Conservation (phyloP, 2,113 vertebrate genomes). For the Erythrolamprus reginae region DNA sequence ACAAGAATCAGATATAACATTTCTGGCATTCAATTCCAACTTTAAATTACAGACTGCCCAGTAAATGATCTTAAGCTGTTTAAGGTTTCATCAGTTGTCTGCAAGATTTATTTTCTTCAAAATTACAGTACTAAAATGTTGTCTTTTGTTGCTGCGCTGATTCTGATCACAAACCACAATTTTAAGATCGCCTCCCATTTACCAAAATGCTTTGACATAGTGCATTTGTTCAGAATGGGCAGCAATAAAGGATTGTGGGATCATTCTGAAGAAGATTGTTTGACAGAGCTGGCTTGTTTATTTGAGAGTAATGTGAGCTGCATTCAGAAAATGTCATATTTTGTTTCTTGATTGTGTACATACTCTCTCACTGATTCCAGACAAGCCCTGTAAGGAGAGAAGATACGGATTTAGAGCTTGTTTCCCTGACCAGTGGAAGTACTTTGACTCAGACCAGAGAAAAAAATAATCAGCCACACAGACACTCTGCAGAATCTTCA, state of each 20-base stretch:
- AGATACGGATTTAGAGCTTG: slow-evolving; percentile 72
- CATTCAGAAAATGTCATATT: slow-evolving; percentile 78
- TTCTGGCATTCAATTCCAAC: slow-evolving; percentile 64
- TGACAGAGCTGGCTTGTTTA: slow-evolving; percentile 80
- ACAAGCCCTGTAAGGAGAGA: slow-evolving; percentile 78
- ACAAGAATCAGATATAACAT: slow-evolving; percentile 62
- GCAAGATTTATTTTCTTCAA: slow-evolving; percentile 74
- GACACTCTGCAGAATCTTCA: slow-evolving; percentile 68
- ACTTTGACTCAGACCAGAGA: slow-evolving; percentile 71
- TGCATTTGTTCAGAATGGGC: slow-evolving; percentile 75
- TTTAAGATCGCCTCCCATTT: slow-evolving; percentile 79
- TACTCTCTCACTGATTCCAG: slow-evolving; percentile 79
- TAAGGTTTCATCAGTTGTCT: slow-evolving; percentile 72
- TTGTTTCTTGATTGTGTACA: slow-evolving; percentile 81
- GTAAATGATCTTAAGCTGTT: slow-evolving; percentile 75
- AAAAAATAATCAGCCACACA: slow-evolving; percentile 67
- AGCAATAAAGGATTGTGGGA: slow-evolving; percentile 76
- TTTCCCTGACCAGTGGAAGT: slow-evolving; percentile 70
- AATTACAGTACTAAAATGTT: slow-evolving; percentile 78
- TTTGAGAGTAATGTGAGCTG: slow-evolving; percentile 77
- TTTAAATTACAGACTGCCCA: slow-evolving; percentile 70
- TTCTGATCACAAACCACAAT: slow-evolving; percentile 76
- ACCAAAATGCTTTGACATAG: slow-evolving; percentile 78
- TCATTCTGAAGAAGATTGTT: slow-evolving; percentile 78
- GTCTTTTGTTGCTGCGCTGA: slow-evolving; percentile 75